Conservation (phyloP, 1,140 invertebrate species). For the Meloidogyne exigua region DNA sequence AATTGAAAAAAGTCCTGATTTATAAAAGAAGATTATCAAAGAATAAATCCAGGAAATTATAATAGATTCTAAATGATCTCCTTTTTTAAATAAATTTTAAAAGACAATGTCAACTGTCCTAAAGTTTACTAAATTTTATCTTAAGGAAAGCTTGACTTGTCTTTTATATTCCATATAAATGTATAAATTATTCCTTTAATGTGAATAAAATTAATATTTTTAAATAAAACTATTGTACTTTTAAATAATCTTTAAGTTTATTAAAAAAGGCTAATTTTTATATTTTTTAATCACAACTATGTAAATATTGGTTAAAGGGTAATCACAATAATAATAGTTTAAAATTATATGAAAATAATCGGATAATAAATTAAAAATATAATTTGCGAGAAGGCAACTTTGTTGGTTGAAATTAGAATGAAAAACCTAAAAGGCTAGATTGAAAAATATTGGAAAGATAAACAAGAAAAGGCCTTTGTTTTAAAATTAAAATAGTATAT, state of each 20-base stretch:
- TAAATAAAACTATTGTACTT: not conserved
- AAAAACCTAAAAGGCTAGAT: not conserved
- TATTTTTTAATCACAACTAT: not conserved
- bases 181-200: not conserved
- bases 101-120: no score
- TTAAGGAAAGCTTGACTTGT: no score
- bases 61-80: not conserved
- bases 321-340: no score
- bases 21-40: not conserved
- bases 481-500: no score
- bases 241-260: no score
- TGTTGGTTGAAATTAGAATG: not conserved
- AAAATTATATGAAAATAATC: no score
- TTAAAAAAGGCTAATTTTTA: no score
- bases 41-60: not conserved
- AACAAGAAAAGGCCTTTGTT: not conserved
- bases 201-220: not conserved
- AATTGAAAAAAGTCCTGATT: constrained; percentile 7
- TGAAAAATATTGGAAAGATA: not conserved
- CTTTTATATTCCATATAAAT: not conserved
- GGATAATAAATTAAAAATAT: not conserved
- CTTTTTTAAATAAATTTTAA: not conserved
- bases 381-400: not conserved
- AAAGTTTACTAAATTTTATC: no score
- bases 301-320: not conserved